phyloP scores from a whole-genome alignment of 2,113 vertebrate species.

The Chauna torquata region DNA sequence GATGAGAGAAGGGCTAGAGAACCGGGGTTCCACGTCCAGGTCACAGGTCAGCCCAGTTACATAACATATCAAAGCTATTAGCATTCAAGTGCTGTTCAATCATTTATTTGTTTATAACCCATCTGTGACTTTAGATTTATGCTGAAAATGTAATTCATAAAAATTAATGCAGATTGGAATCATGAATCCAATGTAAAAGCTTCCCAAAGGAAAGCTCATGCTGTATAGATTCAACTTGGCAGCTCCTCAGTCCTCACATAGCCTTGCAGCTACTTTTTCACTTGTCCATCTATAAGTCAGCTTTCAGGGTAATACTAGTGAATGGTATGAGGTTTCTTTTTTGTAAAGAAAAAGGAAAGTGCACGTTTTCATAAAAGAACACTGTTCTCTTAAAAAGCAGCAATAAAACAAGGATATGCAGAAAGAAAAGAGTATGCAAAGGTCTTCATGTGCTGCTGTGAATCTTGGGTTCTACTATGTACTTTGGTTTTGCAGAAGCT shows the following conservation, averaged over 20 bases:
- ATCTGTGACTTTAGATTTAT: background rate
- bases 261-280: background rate
- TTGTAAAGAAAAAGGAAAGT: background rate
- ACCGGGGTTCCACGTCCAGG: background rate
- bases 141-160: background rate
- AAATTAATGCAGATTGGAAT: background rate
- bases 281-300: background rate
- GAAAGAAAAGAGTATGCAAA: background rate
- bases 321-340: background rate
- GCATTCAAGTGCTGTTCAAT: background rate
- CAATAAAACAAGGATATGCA: background rate
- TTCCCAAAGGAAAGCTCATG: background rate
- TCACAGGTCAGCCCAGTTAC: background rate
- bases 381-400: background rate
- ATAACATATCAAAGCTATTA: background rate
- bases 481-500: background rate
- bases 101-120: background rate
- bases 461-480: background rate
- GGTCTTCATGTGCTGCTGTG: background rate
- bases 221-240: background rate
- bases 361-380: background rate
- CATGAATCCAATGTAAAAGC: rapidly evolving
- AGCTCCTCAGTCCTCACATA: background rate
- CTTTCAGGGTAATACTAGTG: background rate
- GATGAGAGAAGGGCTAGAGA: background rate